These are phyloP conservation scores for Conus canariensis DNA, from an alignment of 2,888 invertebrate genomes.

Conservation along the genomic window DNA sequence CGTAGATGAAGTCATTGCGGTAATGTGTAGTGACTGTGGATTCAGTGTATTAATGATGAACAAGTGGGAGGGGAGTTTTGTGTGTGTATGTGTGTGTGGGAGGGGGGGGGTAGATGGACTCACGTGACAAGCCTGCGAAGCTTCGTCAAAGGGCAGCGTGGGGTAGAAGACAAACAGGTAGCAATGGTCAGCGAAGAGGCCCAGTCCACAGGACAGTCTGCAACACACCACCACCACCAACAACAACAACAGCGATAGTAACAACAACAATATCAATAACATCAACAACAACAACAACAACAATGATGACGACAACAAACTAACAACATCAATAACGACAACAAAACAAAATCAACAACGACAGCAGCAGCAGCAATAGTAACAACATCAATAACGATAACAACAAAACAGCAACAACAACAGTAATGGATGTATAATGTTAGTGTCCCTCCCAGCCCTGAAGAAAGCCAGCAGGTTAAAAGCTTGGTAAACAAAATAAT, in stretches of 20 bases:
- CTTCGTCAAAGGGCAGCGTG: slow-evolving; percentile 85
- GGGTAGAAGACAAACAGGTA: slow-evolving; percentile 94
- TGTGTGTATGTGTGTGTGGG: not conserved
- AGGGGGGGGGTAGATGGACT: not conserved
- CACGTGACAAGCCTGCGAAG: slow-evolving; percentile 51
- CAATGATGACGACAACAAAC: not conserved
- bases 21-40: no score
- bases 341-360: no score
- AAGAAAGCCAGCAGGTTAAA: no score
- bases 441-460: no score
- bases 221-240: not conserved
- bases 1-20: no score
- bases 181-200: slow-evolving; percentile 87
- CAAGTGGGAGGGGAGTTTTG: not conserved
- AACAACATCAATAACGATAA: not conserved
- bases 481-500: no score
- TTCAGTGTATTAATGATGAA: not conserved
- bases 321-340: no score
- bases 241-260: not conserved
- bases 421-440: no score
- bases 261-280: not conserved
- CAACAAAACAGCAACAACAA: not conserved
- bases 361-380: not conserved
- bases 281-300: not conserved
- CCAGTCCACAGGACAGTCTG: slow-evolving; percentile 91